Evolutionary conservation across 2,113 vertebrate species (phyloP).

Genomic region (Eretmochelys imbricata): DNA sequence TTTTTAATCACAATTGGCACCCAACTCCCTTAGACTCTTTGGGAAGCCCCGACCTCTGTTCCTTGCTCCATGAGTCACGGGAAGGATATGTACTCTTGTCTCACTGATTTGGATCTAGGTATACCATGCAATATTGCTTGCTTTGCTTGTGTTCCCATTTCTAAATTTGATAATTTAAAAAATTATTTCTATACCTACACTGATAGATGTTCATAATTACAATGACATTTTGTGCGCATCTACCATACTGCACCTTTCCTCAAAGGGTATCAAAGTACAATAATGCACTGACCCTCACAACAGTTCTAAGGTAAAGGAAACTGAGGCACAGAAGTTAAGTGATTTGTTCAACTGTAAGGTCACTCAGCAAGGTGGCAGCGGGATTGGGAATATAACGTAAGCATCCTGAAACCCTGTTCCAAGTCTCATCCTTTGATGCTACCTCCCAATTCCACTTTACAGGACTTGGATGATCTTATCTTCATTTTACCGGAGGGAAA

Average conservation of each 20-base stretch:
- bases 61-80: not conserved
- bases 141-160: not conserved
- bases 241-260: not conserved
- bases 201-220: not conserved
- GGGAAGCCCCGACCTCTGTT: conserved; percentile 27
- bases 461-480: not conserved
- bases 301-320: not conserved
- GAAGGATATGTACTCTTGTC: not conserved
- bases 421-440: not conserved
- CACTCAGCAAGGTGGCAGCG: not conserved
- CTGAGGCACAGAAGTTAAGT: not conserved
- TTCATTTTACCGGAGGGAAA: not conserved
- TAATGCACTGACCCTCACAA: not conserved
- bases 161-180: not conserved
- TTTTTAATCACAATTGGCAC: not conserved
- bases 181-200: not conserved
- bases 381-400: not conserved
- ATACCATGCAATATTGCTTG: rapidly evolving
- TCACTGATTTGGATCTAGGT: not conserved
- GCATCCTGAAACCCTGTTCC: not conserved
- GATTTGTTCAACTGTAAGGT: not conserved
- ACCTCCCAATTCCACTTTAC: not conserved
- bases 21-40: not conserved
- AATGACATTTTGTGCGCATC: not conserved
- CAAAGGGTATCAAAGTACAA: not conserved